Base-by-base conservation (phyloP, 2,113 vertebrate species). In the Myotis lucifugus region DNA sequence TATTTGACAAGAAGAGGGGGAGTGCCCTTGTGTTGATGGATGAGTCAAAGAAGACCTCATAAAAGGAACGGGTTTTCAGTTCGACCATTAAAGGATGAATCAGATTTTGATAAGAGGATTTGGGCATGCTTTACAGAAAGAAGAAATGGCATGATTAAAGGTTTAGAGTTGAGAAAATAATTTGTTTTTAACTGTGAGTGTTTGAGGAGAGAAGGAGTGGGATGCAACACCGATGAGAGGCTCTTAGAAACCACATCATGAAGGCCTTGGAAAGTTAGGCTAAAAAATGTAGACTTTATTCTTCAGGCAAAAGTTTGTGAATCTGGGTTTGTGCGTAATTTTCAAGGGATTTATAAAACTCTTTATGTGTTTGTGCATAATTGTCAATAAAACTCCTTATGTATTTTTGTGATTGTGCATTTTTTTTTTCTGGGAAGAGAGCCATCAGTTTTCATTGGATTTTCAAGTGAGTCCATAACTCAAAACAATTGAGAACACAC, bases 31-130 rank as follows among this genome's bases (percentile, higher is more conserved):
- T 72, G 29, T 48, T 94, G 93, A 95, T 52, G 46, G 70, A 89
- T 96, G 91, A 77, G 19, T 94, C 50, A 87, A 67, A 54, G 74
- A 88, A 93, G 54, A 85, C 69, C 70, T 96, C 86, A 86, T 72
- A 84, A 96, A 87, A 87, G 42, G 56, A 92, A 50, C 6, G 79
- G 56, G 17, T 67, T 95, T 95, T 86, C 93, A 92, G 50, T 50
- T 50, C 6, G 7, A 66, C 70, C 48, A 17, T 81, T 82, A 90
- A 46, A 95, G 56, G 79, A 88, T 86, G 89, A 93, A 79, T 50
- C 37, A 64, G 74, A 59, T 48, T 90, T 91, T 25, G 21, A 42
- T 37, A 90, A 94, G 84, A 96, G 79, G 56, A 88, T 91, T 52
- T 85, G 64, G 70, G 50, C 69, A 52, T 87, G 89, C 76, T 46